phyloP scores from a whole-genome alignment of 2,113 vertebrate genomes.

The Sander lucioperca region DNA sequence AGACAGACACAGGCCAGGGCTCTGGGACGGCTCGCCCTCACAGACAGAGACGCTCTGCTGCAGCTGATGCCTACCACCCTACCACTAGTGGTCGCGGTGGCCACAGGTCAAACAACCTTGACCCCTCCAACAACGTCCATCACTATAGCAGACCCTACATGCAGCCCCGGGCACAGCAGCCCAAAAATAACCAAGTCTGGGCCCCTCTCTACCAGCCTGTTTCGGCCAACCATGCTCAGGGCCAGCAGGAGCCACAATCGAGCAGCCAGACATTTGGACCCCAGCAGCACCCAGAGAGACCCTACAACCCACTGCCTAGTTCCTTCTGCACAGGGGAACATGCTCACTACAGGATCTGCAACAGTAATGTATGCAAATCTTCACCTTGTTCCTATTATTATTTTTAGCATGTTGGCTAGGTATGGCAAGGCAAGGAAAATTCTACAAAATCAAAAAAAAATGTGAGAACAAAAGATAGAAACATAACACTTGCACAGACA shows the following conservation, averaged over 20 bases:
- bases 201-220: conserved; percentile 85
- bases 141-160: conserved; percentile 40
- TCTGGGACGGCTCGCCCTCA: conserved; percentile 58
- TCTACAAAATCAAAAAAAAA: background rate
- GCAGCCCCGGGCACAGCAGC: conserved; percentile 72
- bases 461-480: background rate
- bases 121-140: conserved; percentile 50
- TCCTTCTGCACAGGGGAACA: conserved; percentile 81
- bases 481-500: background rate
- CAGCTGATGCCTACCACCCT: conserved; percentile 30
- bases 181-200: conserved; percentile 74
- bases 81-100: conserved; percentile 27
- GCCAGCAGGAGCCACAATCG: conserved; percentile 70
- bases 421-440: background rate
- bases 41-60: conserved; percentile 82
- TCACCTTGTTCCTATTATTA: background rate
- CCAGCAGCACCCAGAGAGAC: conserved; percentile 48
- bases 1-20: conserved; percentile 82
- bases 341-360: conserved; percentile 90
- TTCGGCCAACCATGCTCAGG: conserved; percentile 67
- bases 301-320: conserved; percentile 72
- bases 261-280: conserved; percentile 54
- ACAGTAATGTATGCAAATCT: conserved; percentile 85
- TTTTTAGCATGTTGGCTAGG: background rate
- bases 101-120: conserved; percentile 48